Evolutionary conservation across 2,888 invertebrate genomes (phyloP), one percentile per base, ranked within the genome.

Genomic region (Andrena trimmerana): DNA sequence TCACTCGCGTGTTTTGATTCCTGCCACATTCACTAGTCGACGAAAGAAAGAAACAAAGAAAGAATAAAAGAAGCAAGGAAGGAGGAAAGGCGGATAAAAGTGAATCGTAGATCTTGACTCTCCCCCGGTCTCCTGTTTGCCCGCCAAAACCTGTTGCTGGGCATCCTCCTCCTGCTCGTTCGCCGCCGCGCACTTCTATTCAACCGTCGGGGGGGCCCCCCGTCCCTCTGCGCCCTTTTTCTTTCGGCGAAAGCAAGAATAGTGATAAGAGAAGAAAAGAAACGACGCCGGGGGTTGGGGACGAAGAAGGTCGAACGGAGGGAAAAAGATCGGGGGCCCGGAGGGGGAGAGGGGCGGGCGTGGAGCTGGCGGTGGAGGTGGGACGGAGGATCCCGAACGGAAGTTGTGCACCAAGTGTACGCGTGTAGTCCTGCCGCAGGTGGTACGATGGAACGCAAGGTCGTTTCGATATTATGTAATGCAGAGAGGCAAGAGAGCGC

Each of bases 391-490:
- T 71, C 74, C 65, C 48, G 76, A 70, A 80, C 89, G 84, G 87
- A 89, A 89, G 80, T 83, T 74, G 79, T 81, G 36, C 65, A 78
- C 79, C 76, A 76, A 77, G 78, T 57, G 70, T 83, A 81, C 81
- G 77, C 76, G 84, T 72, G 76, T 78, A 86, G 84, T 72, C 69
- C 68, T 81, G 87, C 83, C 83, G 68, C 81, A 72, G 85, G 88
- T 79, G 79, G 85, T 86, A 85, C 83, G 84, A 84, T 81, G 85
- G 84, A 87, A 88, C 82, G 89, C 88, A 88, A 90, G 89, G 88
- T 89, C 86, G 88, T 89, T 86, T 86, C 89, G 85, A 86, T 87
- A 85, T 89, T 89, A 89, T 80, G 89, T 88, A 89, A 90, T 84
- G 82, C 83, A 75, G 75, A 70, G 73, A 83, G 78, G 66, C 72